Percentiles rank a stretch among this genome's conserved stretches.
Conservation (phyloP, 2,797 vertebrate genomes). For the Poliocrania exsul region DNA sequence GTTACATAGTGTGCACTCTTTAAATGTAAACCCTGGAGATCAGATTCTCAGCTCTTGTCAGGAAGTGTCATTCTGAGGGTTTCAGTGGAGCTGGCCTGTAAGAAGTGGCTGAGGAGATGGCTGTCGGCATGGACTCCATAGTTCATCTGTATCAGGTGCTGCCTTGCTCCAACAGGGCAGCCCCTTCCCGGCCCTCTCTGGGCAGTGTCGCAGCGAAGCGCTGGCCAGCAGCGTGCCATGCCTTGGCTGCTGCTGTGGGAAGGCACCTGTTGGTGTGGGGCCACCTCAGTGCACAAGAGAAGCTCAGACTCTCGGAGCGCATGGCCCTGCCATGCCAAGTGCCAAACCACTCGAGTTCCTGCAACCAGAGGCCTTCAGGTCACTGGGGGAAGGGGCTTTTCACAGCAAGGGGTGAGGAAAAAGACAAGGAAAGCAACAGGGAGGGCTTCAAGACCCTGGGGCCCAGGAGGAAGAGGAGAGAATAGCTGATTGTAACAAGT, state of each 20-base stretch:
- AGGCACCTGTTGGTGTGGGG: not conserved
- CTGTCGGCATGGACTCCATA: accelerated
- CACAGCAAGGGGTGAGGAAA: not conserved
- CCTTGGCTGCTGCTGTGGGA: accelerated
- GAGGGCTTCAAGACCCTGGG: not conserved
- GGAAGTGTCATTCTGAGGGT: not conserved
- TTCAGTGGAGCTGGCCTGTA: not conserved
- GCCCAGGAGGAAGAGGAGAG: not conserved
- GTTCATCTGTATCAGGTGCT: not conserved
- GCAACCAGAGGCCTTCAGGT: not conserved
- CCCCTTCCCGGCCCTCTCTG: accelerated
- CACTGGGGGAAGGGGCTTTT: not conserved
- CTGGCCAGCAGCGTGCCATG: not conserved
- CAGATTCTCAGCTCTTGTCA: not conserved
- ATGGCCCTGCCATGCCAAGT: not conserved
- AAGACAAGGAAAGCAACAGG: not conserved
- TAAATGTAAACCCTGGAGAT: not conserved
- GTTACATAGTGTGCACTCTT: not conserved
- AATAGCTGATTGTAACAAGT: not conserved
- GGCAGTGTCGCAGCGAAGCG: not conserved
- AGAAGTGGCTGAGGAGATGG: not conserved
- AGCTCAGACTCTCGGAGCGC: not conserved
- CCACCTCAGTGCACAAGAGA: not conserved
- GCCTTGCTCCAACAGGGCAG: not conserved
- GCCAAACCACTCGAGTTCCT: conserved; percentile 15